A percentile compares a stretch with the other conserved stretches of the same genome.
Conservation (phyloP, 2,113 vertebrate genomes). For the Noturus placidus region DNA sequence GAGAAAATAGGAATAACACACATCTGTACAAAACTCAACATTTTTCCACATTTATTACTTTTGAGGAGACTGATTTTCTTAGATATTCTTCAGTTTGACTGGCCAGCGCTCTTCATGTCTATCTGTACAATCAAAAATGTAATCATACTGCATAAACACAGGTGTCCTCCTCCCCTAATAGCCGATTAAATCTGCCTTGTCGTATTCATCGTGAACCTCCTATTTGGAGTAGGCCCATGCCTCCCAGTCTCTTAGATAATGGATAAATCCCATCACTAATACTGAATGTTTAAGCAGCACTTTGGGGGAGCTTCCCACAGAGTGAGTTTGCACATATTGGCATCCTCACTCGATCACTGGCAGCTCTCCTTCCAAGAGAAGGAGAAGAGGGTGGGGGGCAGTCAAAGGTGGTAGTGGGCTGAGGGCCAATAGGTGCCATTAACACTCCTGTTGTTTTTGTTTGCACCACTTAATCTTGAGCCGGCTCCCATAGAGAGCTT, state of each 20-base stretch:
- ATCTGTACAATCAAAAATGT: neutral
- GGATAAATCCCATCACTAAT: slow-evolving; percentile 23
- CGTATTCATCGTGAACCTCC: neutral
- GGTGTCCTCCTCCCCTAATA: neutral
- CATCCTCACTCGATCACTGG: slow-evolving; percentile 53
- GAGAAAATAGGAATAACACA: neutral
- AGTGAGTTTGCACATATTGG: slow-evolving; percentile 57
- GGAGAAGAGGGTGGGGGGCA: slow-evolving; percentile 19
- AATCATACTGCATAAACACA: neutral
- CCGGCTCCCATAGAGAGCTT: neutral
- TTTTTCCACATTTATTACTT: neutral
- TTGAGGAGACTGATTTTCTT: neutral
- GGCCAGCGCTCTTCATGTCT: neutral
- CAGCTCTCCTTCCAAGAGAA: slow-evolving; percentile 44
- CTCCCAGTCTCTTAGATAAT: neutral
- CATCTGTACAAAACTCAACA: neutral
- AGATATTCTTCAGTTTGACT: neutral
- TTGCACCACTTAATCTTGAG: slow-evolving; percentile 28
- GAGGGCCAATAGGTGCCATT: slow-evolving; percentile 50
- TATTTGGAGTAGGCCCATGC: neutral
- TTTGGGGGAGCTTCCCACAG: slow-evolving; percentile 44
- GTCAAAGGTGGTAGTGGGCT: slow-evolving; percentile 57
- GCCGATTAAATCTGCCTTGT: neutral
- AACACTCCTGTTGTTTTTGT: slow-evolving; percentile 44
- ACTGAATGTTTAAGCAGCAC: slow-evolving; percentile 44